These are phyloP conservation scores for Batillaria attramentaria DNA, from an alignment of 1,140 invertebrate species.

Conservation along the genomic window DNA sequence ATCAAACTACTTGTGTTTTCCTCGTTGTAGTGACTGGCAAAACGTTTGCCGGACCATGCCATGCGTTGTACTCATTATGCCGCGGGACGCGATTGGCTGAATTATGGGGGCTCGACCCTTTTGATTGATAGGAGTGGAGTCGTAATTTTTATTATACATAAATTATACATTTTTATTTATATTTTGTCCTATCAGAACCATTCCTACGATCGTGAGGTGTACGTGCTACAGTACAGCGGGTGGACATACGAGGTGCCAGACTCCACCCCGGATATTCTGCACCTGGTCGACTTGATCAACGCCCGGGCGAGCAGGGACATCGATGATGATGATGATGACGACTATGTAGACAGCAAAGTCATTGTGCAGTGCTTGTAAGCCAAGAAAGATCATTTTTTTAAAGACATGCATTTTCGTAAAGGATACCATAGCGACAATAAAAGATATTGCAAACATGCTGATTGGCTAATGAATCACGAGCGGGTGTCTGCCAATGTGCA, in stretches of 20 bases:
- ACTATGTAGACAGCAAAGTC: not conserved
- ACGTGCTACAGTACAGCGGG: slow-evolving; percentile 6
- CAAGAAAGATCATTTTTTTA: not conserved
- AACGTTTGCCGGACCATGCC: too few relatives aligned
- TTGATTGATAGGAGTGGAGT: not conserved
- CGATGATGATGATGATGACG: not conserved
- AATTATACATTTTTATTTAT: too few relatives aligned
- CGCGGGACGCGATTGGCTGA: not conserved
- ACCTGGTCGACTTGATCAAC: slow-evolving; percentile 6
- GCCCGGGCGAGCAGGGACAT: not conserved
- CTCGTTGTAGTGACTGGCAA: not conserved
- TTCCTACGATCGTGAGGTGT: too few relatives aligned
- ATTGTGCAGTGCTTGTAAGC: slow-evolving; percentile 17
- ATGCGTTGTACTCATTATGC: too few relatives aligned
- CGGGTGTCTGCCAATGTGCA: too few relatives aligned
- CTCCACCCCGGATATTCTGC: not conserved
- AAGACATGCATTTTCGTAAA: too few relatives aligned
- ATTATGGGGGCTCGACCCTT: not conserved
- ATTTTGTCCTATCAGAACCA: too few relatives aligned
- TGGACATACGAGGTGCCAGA: not conserved
- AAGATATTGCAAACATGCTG: not conserved
- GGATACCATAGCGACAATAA: too few relatives aligned
- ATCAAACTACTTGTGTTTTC: too few relatives aligned
- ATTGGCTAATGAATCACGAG: not conserved
- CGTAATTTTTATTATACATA: not conserved